Percentiles rank a stretch among this genome's conserved stretches.
Evolutionary conservation across 2,888 invertebrate species (phyloP).

Genomic region (Xestobium rufovillosum): DNA sequence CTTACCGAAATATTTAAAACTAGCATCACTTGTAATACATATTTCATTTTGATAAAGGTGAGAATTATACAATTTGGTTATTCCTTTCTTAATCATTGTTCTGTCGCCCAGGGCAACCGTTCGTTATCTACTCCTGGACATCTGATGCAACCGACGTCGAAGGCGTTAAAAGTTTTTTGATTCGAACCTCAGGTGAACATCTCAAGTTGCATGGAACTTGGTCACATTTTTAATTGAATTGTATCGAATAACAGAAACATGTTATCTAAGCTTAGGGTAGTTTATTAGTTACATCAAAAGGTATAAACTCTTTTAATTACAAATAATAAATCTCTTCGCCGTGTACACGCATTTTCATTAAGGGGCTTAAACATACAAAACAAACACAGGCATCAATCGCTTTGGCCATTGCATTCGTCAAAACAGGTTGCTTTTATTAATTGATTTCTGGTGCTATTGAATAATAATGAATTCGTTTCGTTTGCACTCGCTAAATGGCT

Average conservation of each 20-base stretch:
- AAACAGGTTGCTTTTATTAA: slow-evolving; percentile 1
- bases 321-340: slow-evolving; percentile 28
- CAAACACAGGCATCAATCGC: slow-evolving; percentile 18
- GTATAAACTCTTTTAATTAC: slow-evolving; percentile 31
- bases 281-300: too few relatives aligned
- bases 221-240: too few relatives aligned
- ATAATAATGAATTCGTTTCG: too few relatives aligned
- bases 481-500: too few relatives aligned
- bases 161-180: background rate
- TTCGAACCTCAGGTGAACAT: slow-evolving; percentile 1
- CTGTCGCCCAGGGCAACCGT: slow-evolving; percentile 33
- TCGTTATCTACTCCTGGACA: slow-evolving; percentile 34
- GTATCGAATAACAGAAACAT: too few relatives aligned
- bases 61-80: too few relatives aligned
- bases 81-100: slow-evolving; percentile 11
- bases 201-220: too few relatives aligned
- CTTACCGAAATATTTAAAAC: too few relatives aligned
- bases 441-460: slow-evolving; percentile 1
- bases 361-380: slow-evolving; percentile 27
- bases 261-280: too few relatives aligned
- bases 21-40: too few relatives aligned
- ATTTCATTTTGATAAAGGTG: too few relatives aligned
- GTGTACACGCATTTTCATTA: slow-evolving; percentile 27
- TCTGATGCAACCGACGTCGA: slow-evolving; percentile 29
- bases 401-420: background rate